Base-by-base conservation (phyloP, 1,140 invertebrate species). In the Zaprionus ghesquierei region DNA sequence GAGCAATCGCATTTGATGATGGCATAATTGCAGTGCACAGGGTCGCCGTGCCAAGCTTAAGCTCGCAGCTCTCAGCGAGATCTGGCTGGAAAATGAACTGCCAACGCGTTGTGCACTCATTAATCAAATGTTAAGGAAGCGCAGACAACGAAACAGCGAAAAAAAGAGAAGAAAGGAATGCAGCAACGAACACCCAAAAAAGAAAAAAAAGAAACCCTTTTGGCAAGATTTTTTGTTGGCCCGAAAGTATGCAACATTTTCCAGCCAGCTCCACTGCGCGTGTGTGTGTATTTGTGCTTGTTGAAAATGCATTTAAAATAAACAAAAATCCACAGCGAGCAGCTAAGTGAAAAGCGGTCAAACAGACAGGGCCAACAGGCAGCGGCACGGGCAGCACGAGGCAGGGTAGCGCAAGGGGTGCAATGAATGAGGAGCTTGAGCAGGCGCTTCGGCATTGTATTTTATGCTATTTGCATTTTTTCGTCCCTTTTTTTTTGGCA, bases 241-340 rank as follows among this genome's bases (percentile, higher is more conserved):
- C 65, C 74, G 27, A 81, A 81, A 66, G 72, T 65, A 68, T 75
- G 70, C 63, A 79, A 68, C 35, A 49, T 51, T 38, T 58, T 9
- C 27, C 41, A 50, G 50, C 31, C 29, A 63, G 6, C 5, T 38
- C 1, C 31, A 33, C 3, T 33, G 31, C n/a, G 0, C 5, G 35
- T 4, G n/a, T 15, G 23, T 9, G 27, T 44, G 12, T 53, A 23
- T 20, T 20, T 77, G 65, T 75, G 64, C 71, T 73, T 79, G 82
- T 75, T 81, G 84, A 87, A 86, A 87, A 87, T 89, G 84, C 82
- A 86, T 86, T 86, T 87, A 87, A 86, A 86, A 86, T 81, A 86
- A 74, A 86, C 82, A 87, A 82, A 86, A 86, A 87, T 86, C 84
- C 84, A 62, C 79, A 64, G 55, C 61, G 71, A 82, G 56, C 58